Conservation (phyloP, 2,113 vertebrate genomes). For the Pycnonotus jocosus region DNA sequence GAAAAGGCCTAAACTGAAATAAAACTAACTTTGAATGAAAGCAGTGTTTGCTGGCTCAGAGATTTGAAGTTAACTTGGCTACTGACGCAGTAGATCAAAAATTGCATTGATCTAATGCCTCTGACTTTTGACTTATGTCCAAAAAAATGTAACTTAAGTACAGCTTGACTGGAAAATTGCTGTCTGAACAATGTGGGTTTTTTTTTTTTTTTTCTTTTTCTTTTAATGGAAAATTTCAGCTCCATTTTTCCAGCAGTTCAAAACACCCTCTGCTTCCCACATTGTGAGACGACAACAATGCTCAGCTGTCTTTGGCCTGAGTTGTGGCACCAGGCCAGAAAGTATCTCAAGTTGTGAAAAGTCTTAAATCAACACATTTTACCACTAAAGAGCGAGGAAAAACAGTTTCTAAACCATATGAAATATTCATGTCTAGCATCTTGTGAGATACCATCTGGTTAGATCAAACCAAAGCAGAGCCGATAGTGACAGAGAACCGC, state of each 20-base stretch:
- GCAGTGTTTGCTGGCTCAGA: not conserved
- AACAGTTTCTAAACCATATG: constrained; percentile 23
- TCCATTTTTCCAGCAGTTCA: not conserved
- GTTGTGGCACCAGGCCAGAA: not conserved
- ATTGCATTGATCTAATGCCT: not conserved
- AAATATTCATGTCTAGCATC: constrained; percentile 58
- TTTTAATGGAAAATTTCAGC: constrained; percentile 15
- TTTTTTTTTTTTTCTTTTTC: not conserved
- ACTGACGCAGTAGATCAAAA: not conserved
- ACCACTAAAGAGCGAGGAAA: constrained; percentile 12
- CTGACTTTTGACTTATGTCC: not conserved
- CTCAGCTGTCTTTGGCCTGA: constrained; percentile 39
- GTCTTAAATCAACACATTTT: constrained; percentile 46
- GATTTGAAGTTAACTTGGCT: not conserved
- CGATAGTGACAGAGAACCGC: not conserved
- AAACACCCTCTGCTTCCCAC: not conserved
- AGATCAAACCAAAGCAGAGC: constrained; percentile 31
- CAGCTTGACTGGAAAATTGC: not conserved
- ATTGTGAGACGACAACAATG: constrained; percentile 28
- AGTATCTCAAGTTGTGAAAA: constrained; percentile 17
- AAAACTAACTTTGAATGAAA: not conserved
- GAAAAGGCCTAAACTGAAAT: not conserved
- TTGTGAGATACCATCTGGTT: constrained; percentile 50
- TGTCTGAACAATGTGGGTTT: not conserved
- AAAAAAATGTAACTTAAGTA: not conserved